Base-by-base conservation (phyloP, 2,113 vertebrate species). In the Proteles cristata region DNA sequence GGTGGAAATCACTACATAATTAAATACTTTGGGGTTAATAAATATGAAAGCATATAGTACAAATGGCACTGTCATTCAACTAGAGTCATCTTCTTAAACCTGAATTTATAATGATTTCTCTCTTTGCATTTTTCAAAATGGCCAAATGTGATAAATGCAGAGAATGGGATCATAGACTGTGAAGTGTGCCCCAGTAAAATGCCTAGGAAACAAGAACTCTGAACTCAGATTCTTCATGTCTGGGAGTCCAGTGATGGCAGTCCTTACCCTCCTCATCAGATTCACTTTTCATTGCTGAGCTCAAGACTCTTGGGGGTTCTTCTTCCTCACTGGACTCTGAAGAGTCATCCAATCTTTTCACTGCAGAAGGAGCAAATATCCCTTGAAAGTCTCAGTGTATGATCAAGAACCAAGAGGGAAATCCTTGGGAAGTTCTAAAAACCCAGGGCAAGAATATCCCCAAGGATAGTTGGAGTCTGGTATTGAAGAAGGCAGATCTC, bases 251-350 rank as follows among this genome's bases (percentile, higher is more conserved):
- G 68, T 5, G n/a, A 17, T 50, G 55, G 7, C 55, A 9, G 8
- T 26, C n/a, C 89, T 95, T 69, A 90, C 86, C 88, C 2, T 74
- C 4, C 31, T 43, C 7, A 12, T 4, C 63, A 26, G 11, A 0
- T 28, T 28, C 8, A 10, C 48, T 19, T 25, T 15, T 90, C 16
- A 1, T 2, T 15, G 1, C 7, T 31, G 2, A 12, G 35, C 0
- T 14, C 3, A 0, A 35, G 33, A 3, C 0, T 45, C 2, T 0
- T 0, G 17, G 17, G 7, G 1, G 16, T 0, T 0, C 4, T 21
- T 65, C 58, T 0, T 96, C 79, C 2, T 63, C 74, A 11, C 50
- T 93, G 86, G 25, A 85, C 48, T 84, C 89, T 2, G 82, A 53
- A 68, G 39, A 71, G 12, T 35, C 1, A 2, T 28, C 17, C 16